Conservation (phyloP, 1,140 invertebrate species). For the Pseudomyrmex flavicornis region DNA sequence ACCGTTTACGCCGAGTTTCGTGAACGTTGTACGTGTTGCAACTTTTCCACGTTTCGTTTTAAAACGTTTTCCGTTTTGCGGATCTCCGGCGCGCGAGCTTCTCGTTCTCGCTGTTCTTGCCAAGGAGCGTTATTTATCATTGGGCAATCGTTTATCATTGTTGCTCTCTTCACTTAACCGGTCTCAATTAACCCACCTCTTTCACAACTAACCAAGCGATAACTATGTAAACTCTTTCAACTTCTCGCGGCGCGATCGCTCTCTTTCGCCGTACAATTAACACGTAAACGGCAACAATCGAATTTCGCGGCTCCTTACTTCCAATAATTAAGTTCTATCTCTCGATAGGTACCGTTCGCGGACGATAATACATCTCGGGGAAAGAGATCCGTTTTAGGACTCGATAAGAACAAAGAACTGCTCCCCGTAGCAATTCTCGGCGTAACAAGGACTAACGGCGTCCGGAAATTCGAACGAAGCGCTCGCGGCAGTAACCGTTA, state of each 20-base stretch:
- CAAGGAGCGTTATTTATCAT: slow-evolving; percentile 10
- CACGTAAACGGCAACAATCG: not conserved
- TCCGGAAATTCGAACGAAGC: slow-evolving; percentile 55
- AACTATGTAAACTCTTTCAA: too few species aligned
- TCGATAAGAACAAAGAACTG: slow-evolving; percentile 46
- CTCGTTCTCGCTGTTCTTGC: slow-evolving; percentile 15
- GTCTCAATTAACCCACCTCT: slow-evolving; percentile 16
- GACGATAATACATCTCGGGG: slow-evolving; percentile 16
- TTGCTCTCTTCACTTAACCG: slow-evolving; percentile 2
- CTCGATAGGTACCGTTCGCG: not conserved
- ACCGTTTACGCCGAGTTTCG: slow-evolving; percentile 27
- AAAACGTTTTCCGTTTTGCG: slow-evolving; percentile 15
- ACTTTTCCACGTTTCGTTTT: slow-evolving; percentile 4
- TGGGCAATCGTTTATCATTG: slow-evolving; percentile 16
- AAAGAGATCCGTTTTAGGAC: slow-evolving; percentile 11
- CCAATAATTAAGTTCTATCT: slow-evolving; percentile 9
- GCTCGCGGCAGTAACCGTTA: slow-evolving; percentile 47
- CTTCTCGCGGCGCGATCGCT: not conserved
- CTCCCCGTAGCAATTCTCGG: slow-evolving; percentile 23
- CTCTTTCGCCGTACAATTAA: not conserved
- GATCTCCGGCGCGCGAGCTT: not conserved
- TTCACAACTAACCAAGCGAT: not conserved
- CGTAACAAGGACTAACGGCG: slow-evolving; percentile 53
- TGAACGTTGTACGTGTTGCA: not conserved
- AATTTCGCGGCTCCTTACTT: not conserved